These are phyloP conservation scores for Colius striatus DNA, from an alignment of 2,113 vertebrate genomes.

Conservation along the genomic window DNA sequence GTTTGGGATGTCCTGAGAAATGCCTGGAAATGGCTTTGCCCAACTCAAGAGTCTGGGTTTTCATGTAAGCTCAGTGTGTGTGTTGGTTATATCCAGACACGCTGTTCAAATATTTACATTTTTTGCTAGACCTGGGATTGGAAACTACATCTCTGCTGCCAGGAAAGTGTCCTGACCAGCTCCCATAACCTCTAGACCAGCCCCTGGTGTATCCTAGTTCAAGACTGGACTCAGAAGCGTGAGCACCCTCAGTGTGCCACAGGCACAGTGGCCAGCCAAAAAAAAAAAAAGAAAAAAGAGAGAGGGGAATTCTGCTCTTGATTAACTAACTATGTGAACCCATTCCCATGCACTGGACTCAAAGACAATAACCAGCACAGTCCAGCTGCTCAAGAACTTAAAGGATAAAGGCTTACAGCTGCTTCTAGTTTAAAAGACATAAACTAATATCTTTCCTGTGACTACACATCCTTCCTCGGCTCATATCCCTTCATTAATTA, in stretches of 20 bases:
- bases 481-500: background rate
- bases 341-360: background rate
- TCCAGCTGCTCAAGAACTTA: background rate
- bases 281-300: accelerated
- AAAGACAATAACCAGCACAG: background rate
- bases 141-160: background rate
- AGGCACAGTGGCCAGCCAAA: accelerated
- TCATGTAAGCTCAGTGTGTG: background rate
- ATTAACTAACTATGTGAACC: background rate
- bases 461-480: background rate
- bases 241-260: too few relatives aligned
- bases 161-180: background rate
- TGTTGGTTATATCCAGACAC: background rate
- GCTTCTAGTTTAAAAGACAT: background rate
- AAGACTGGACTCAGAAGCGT: background rate
- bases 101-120: background rate
- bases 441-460: background rate
- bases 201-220: background rate
- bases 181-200: background rate
- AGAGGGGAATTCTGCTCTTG: background rate
- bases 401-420: background rate
- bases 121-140: background rate
- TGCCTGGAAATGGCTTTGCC: background rate
- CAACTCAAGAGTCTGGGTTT: background rate
- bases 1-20: background rate